Base-by-base conservation (phyloP, 92 coral and sea anemone genomes). In the Epizoanthus ramosus region DNA sequence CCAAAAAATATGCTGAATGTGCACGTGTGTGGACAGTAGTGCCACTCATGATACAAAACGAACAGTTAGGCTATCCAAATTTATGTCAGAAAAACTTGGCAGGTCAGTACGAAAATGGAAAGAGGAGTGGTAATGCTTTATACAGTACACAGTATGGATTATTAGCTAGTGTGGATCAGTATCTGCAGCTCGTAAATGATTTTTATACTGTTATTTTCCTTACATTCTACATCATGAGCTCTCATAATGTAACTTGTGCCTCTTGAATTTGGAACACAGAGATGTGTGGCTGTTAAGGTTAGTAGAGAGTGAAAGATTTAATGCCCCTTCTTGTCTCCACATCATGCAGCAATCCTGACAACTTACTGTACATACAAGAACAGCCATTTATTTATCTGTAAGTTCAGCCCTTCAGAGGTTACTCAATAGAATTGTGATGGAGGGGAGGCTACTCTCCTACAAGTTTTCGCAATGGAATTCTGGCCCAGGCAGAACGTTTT, bases 331-430 rank as follows among this genome's bases (percentile, higher is more conserved):
- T 77, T 77, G 35, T 77, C 63, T 77, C 71, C 39, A 37, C 31
- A 39, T 63, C 57, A 60, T 43, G 71, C 82, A 77, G 82, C 39
- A 69, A 77, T 37, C 82, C 82, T 24, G 57, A 69, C 35, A 39
- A 77, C 47, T 41, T 77, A 57, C 71, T 61, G 70, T 77, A 77
- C 82, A 37, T 77, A 61, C 82, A 77, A 61, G 82, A 77, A 77
- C 82, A 77, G 82, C 82, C 82, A 61, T 77, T 37, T 77, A 61
- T 77, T 41, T 77, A 77, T 61, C 82, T 77, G 82, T 77, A 77
- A 77, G 82, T 77, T 77, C 71, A 19, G 35, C 1, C 31, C 28
- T 16, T n/a, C 12, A 8, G 80, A 31, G 79, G 79, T 39, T 53
- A 56, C 57, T 56, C 47, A 53, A 53, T 65, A 63, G 43, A 52